Base-by-base conservation (phyloP, 2,113 vertebrate species). In the Isurus oxyrinchus region DNA sequence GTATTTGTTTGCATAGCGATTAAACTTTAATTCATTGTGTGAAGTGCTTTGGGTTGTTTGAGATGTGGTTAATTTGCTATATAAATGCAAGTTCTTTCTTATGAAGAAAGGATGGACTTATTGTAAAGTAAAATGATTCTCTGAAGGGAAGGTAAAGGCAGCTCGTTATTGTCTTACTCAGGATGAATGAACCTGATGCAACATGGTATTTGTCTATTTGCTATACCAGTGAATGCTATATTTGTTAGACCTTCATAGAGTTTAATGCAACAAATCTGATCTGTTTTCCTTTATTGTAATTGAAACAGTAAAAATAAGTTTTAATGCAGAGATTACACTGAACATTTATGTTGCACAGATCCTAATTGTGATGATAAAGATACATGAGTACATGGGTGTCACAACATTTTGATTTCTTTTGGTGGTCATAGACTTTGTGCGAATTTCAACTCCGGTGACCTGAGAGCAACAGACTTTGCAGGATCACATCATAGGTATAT, bases 321-420 rank as follows among this genome's bases (percentile, higher is more conserved):
- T 61, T 31, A n/a, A 0, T 2, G 35, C 31, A 19, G 16, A 91
- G 23, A 35, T 61, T 61, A 93, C 31, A n/a, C 90, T 59, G 11
- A 63, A 63, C 21, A 16, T 61, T 93, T 57, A 93, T 14, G n/a
- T 3, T 40, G 14, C 31, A 6, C 90, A 93, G 57, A 63, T 1
- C 35, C 87, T 14, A 55, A 57, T 91, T 59, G 57, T 93, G 27
- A 61, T 61, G 11, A 5, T 93, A 63, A 93, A 93, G 63, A 19
- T 57, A 11, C 11, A 57, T 35, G 49, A 55, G 88, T 91, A 91
- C 11, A n/a, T 35, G 57, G 59, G 31, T 63, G 57, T 93, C 57
- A 61, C 90, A 93, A 93, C 35, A 93, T 93, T 93, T 93, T 59
- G 90, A 93, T 40, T n/a, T 61, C 57, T 91, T 59, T 61, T 61